Base-by-base conservation (phyloP, 1,140 invertebrate genomes). In the Drosophila ogumai region DNA sequence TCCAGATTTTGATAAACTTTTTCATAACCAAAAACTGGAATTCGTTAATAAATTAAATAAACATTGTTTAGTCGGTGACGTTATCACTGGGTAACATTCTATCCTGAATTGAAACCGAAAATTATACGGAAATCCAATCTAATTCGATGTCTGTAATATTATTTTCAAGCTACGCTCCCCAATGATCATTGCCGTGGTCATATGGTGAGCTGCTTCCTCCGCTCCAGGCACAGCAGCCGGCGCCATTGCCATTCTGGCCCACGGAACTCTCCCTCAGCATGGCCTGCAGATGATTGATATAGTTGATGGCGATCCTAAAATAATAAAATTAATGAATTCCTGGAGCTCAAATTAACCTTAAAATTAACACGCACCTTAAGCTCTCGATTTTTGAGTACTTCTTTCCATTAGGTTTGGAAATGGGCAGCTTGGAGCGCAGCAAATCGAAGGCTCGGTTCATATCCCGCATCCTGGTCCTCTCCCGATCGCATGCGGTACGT, bases 361-460 rank as follows among this genome's bases (percentile, higher is more conserved):
- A 28, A 0, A 4, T 43, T 12, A 3, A 6, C 1, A 61, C 90
- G 73, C 93, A 97, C 94, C 96, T 95, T 3, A 97, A 93, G 31
- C 96, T 96, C 90, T 98, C 97, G 64, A 98, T 97, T 93, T 98
- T 97, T 2, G 96, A 97, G 72, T 97, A 94, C 91, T 97, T 97
- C 91, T 97, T 98, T n/a, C 97, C 97, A 9, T 96, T 96, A 0
- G 96, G 96, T 84, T 97, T 97, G 47, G 95, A 95, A 41, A 95
- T 95, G 2, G 97, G 97, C 54, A 98, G 92, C 87, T 96, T 95
- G 28, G 96, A 95, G 41, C 97, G 93, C 19, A 98, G 93, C 31
- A 95, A 90, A 81, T 98, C 97, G 81, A 97, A 98, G 0, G 97
- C 97, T 44, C 95, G 94, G 91, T 98, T 98, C 97, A 98, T 98